Base-by-base conservation (phyloP, 2,888 invertebrate species). In the Drosophila stalkeri region DNA sequence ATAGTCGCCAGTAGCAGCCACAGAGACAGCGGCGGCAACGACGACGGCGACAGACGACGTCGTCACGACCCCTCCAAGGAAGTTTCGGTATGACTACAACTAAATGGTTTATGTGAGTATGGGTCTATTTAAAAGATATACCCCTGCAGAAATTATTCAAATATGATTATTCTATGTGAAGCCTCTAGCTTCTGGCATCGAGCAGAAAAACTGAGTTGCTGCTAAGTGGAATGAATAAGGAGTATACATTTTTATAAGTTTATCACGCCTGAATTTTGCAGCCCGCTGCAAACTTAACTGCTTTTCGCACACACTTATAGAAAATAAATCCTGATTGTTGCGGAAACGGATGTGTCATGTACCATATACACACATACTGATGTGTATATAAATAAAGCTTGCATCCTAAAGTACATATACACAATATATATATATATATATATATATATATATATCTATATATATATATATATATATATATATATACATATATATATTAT, bases 311-410 rank as follows among this genome's bases (percentile, higher is more conserved):
- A 64, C 67, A 46, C 49, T 23, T 47, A 49, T 31, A 43, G 33
- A 61, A 62, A 77, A 66, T 67, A 35, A 78, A 67, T 69, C 62
- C 54, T 68, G 80, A 80, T 80, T 86, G 73, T 81, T 82, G 67
- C 81, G 83, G 78, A 82, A 84, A 62, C 80, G 86, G 81, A 82
- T 78, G 80, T 85, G 82, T 75, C 77, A 70, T 31, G 61, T 51
- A 52, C 43, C 46, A 35, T 60, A 55, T 37, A 57, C 49, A 71
- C 44, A 60, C 59, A 60, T 59, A 64, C 46, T 31, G 12, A 23
- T 39, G 23, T 52, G 41, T 44, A 51, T n/a, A 57, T 43, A 63
- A 47, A 43, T 43, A 14, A 37, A 27, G 7, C 18, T 33, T 51
- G 33, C 33, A 51, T 31, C n/a, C 31, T n/a, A 31, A n/a, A 11